A percentile compares a stretch with the other conserved stretches of the same genome.
phyloP scores from a whole-genome alignment of 1,140 invertebrate genomes.

The Drosophila nebulosa region DNA sequence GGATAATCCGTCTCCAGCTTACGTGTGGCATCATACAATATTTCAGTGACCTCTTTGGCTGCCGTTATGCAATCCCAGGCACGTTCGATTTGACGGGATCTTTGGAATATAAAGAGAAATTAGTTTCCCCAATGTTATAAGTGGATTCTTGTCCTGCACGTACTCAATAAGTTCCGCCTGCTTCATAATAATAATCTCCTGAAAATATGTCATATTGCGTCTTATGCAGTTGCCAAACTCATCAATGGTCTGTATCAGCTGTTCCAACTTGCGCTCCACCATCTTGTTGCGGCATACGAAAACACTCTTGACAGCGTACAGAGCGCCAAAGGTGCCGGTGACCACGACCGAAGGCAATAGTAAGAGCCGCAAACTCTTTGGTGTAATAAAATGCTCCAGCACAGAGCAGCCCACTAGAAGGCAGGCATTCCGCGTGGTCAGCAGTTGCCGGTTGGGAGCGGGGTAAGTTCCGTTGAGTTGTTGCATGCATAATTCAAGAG shows the following conservation, averaged over 20 bases:
- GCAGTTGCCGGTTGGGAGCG: conserved; percentile 32
- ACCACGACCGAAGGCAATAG: conserved; percentile 54
- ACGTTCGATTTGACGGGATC: conserved; percentile 76
- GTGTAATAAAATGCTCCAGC: conserved; percentile 68
- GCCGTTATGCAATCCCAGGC: conserved; percentile 80
- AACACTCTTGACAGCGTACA: conserved; percentile 65
- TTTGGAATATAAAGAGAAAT: conserved; percentile 6
- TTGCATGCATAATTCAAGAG: conserved; percentile 68
- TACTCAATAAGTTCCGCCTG: conserved; percentile 75
- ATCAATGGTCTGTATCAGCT: conserved; percentile 72
- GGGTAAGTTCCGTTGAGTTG: conserved; percentile 8
- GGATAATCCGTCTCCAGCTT: conserved; percentile 72
- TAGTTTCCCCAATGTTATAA: accelerated
- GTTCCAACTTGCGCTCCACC: conserved; percentile 68
- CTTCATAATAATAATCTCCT: conserved; percentile 80
- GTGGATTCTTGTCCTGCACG: too few species aligned
- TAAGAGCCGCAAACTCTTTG: conserved; percentile 47
- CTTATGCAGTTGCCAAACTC: conserved; percentile 78
- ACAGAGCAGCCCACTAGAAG: conserved; percentile 58
- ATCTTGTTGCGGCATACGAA: conserved; percentile 77
- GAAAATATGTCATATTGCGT: conserved; percentile 79
- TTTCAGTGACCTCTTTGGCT: conserved; percentile 76
- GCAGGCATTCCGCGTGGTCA: conserved; percentile 63
- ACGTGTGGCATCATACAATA: conserved; percentile 74
- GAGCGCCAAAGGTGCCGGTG: conserved; percentile 54